These are phyloP conservation scores for Tiliacea citrago DNA, from an alignment of 2,888 invertebrate genomes.

Conservation along the genomic window DNA sequence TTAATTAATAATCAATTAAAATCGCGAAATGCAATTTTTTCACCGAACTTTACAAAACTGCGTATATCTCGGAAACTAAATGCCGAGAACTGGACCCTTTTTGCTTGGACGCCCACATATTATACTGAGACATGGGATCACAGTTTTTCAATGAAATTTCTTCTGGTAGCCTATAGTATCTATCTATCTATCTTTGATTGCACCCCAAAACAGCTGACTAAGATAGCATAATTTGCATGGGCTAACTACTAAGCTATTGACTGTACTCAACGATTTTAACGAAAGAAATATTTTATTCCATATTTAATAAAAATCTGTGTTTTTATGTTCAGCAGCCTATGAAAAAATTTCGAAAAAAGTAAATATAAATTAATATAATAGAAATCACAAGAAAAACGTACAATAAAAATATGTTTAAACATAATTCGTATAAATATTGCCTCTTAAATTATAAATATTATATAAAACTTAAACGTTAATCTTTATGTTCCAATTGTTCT, in stretches of 20 bases:
- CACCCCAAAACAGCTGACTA: not conserved
- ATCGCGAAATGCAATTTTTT: no score
- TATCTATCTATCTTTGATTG: not conserved
- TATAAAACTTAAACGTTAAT: constrained; percentile 47
- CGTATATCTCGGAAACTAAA: no score
- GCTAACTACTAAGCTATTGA: not conserved
- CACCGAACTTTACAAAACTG: no score
- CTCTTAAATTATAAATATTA: constrained; percentile 49
- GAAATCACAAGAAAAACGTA: constrained; percentile 66
- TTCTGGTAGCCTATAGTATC: not conserved
- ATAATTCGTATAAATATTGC: constrained; percentile 68
- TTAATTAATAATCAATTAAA: no score
- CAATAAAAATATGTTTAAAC: constrained; percentile 62
- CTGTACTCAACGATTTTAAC: not conserved
- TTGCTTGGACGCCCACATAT: no score
- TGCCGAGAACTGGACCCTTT: no score
- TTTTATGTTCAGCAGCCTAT: constrained; percentile 29
- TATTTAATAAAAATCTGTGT: not conserved
- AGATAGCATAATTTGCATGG: not conserved
- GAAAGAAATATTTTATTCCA: not conserved
- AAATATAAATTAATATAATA: constrained; percentile 62
- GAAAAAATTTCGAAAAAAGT: constrained; percentile 19
- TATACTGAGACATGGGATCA: no score
- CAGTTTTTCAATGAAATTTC: no score
- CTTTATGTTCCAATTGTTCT: not conserved